Base-by-base conservation (phyloP, 2,888 invertebrate species). In the Drosophila nigritarsus region DNA sequence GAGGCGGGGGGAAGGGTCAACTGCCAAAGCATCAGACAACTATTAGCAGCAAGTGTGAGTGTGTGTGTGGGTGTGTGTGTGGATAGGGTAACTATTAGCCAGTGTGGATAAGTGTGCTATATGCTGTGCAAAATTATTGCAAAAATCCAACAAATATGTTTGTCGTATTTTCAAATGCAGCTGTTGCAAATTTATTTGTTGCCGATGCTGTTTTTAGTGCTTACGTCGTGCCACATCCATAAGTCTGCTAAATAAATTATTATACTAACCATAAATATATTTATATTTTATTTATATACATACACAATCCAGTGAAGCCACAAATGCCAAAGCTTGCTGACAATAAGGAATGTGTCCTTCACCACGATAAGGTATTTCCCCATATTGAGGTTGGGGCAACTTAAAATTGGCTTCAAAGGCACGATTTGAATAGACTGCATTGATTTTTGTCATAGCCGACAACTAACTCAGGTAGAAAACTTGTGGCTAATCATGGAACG, bases 111-210 rank as follows among this genome's bases (percentile, higher is more conserved):
- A 59, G 63, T 73, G 64, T 59, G 5, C 49, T 38, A 24, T 38
- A 42, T 63, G 51, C 63, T 36, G 75, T 80, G 73, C 69, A 75
- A 84, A 87, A 83, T 89, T 87, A 89, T 89, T 77, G 85, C 80
- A 78, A 68, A 76, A 54, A 63, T 49, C 13, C 55, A 40, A 29
- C 55, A 40, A 18, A 55, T 55, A 24, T 40, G 27, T 65, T 58
- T 63, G 55, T 64, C 45, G 53, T 71, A 89, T 89, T 89, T 87
- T 87, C 85, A 89, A 82, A 77, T 85, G 85, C 85, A 89, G 85
- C 85, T 86, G 85, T 86, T 89, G 85, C 85, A 74, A 87, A 87
- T 78, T 84, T 87, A 85, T 85, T 89, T 87, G 84, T 84, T 89
- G 84, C 66, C 50, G 65, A 69, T 79, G 76, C 79, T 73, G 75